Conservation (phyloP, 2,888 invertebrate genomes). For the Pristionchus arcanus region DNA sequence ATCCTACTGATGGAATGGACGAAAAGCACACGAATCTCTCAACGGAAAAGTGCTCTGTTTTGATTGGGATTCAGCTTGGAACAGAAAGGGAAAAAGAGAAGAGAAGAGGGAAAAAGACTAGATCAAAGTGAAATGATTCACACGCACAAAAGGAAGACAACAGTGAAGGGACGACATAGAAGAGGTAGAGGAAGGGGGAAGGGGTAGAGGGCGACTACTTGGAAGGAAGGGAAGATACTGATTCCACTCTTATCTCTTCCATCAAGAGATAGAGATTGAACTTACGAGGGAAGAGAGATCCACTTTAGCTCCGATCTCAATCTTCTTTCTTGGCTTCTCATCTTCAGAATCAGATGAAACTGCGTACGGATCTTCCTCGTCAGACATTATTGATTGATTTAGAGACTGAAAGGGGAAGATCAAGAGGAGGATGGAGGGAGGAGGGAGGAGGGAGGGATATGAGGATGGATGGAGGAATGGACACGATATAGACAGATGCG, state of each 20-base stretch:
- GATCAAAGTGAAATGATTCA: slow-evolving; percentile 4
- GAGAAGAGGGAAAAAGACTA: neutral
- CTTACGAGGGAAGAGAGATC: slow-evolving; percentile 50
- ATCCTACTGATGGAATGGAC: slow-evolving; percentile 14
- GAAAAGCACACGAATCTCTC: slow-evolving; percentile 2
- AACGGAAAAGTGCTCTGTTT: slow-evolving; percentile 25
- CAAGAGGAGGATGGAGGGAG: neutral
- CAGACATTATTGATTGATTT: slow-evolving; percentile 66
- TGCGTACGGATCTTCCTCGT: slow-evolving; percentile 78
- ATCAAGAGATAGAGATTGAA: neutral
- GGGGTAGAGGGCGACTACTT: neutral
- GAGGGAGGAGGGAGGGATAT: neutral
- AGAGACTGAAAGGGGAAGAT: slow-evolving; percentile 24
- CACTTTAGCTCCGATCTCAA: slow-evolving; percentile 73
- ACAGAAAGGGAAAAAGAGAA: slow-evolving; percentile 26
- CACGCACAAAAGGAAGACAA: slow-evolving; percentile 17
- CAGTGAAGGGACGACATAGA: slow-evolving; percentile 15
- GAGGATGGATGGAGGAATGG: neutral
- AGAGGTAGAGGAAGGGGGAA: neutral
- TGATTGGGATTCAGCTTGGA: slow-evolving; percentile 33
- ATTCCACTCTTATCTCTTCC: neutral
- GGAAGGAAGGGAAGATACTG: neutral
- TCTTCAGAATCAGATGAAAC: slow-evolving; percentile 77
- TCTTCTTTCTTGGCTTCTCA: slow-evolving; percentile 73
- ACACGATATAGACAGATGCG: neutral